Percentiles rank a stretch among this genome's conserved stretches.
Evolutionary conservation across 2,797 vertebrate species (phyloP).

Genomic region (Brachymystax lenok): DNA sequence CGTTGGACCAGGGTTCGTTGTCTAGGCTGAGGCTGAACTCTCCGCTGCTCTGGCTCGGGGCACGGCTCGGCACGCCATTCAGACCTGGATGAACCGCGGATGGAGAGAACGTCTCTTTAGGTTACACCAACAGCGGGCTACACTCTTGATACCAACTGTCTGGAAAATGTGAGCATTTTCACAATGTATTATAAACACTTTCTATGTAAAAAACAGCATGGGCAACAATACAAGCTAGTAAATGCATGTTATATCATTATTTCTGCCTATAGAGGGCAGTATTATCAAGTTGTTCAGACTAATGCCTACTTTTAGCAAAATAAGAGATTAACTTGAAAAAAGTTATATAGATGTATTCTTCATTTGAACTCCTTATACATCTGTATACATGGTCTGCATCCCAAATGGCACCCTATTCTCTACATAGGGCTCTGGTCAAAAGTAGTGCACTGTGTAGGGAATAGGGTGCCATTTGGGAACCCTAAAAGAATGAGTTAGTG

Average conservation of each 20-base stretch:
- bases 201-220: background rate
- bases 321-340: conserved; percentile 70
- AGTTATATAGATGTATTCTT: conserved; percentile 66
- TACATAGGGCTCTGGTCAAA: background rate
- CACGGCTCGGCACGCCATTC: conserved; percentile 80
- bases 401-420: too few relatives aligned
- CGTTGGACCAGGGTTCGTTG: conserved; percentile 89
- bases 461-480: background rate
- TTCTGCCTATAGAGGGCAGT: conserved; percentile 58
- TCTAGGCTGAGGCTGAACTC: conserved; percentile 88
- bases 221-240: background rate
- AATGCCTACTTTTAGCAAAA: conserved; percentile 20
- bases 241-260: background rate
- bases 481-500: conserved; percentile 34
- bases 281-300: conserved; percentile 33
- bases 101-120: background rate
- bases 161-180: background rate
- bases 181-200: background rate
- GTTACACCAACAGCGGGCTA: background rate
- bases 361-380: conserved; percentile 66
- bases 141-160: background rate
- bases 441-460: background rate
- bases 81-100: conserved; percentile 41
- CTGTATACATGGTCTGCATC: conserved; percentile 43
- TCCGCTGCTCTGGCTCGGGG: conserved; percentile 92